These are phyloP conservation scores for Pantherophis alleghaniensis DNA, from an alignment of 2,797 vertebrate genomes.

Conservation along the genomic window DNA sequence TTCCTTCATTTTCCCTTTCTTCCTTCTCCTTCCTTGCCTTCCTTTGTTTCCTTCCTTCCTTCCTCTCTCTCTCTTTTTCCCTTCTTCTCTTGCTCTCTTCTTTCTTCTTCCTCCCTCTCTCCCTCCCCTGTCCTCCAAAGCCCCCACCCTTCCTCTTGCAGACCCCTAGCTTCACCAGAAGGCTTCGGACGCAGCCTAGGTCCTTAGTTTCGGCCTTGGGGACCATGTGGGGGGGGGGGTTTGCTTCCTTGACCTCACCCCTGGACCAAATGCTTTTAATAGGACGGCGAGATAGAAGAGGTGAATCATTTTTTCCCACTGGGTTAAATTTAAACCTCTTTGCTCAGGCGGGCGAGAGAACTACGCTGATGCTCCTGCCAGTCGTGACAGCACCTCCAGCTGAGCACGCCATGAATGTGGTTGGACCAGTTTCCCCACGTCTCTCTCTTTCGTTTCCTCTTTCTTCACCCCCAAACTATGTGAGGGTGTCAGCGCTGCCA, in stretches of 20 bases:
- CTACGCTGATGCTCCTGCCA: not conserved
- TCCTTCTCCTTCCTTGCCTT: too few species aligned
- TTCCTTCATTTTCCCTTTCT: too few species aligned
- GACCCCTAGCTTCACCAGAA: not conserved
- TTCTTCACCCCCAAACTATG: not conserved
- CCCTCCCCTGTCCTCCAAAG: not conserved
- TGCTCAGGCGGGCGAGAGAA: not conserved
- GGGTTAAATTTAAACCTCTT: conserved; percentile 14
- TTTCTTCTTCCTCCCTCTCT: not conserved
- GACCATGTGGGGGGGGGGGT: accelerated
- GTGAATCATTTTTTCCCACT: not conserved
- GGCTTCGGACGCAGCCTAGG: not conserved
- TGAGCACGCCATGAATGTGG: not conserved
- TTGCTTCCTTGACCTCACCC: not conserved
- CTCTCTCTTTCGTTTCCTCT: not conserved
- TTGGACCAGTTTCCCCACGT: not conserved
- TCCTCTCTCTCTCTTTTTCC: not conserved
- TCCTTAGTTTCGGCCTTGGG: not conserved
- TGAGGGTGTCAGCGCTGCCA: not conserved
- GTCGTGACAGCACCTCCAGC: not conserved
- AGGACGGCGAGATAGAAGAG: not conserved
- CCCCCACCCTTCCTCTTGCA: not conserved
- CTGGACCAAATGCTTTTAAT: not conserved
- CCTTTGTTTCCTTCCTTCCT: not conserved
- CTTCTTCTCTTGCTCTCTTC: accelerated